Evolutionary conservation across 1,140 invertebrate species (phyloP).

Genomic region (Pissodes strobi): DNA sequence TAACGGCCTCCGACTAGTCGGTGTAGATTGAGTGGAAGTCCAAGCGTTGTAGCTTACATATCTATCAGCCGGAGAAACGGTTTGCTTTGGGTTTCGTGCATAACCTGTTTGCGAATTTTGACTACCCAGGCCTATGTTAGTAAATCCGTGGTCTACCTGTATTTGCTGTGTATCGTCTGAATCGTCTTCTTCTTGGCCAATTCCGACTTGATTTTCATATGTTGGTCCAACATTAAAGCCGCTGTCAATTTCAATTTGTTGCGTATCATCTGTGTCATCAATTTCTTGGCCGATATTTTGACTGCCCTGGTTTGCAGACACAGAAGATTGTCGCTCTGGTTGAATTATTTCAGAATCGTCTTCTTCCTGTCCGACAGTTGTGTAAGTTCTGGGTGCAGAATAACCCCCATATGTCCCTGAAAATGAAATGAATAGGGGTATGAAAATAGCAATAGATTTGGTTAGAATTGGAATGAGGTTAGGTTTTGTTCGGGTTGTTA

Average conservation of each 20-base stretch:
- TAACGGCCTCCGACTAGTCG: too few species aligned
- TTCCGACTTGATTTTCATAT: too few species aligned
- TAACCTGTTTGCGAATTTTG: too few species aligned
- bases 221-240: background rate
- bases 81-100: too few species aligned
- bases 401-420: conserved; percentile 4
- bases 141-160: background rate
- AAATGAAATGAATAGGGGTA: too few species aligned
- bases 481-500: too few species aligned
- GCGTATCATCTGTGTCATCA: conserved; percentile 2
- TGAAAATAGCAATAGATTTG: too few species aligned
- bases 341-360: conserved; percentile 24
- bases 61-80: too few species aligned
- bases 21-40: too few species aligned
- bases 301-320: background rate
- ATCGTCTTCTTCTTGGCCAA: too few species aligned
- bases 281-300: conserved; percentile 10
- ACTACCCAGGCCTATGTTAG: background rate
- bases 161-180: background rate
- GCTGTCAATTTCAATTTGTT: background rate
- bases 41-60: too few species aligned
- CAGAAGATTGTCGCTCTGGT: background rate
- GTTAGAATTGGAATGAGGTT: too few species aligned
- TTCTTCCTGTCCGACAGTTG: conserved; percentile 13
- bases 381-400: conserved; percentile 1